Evolutionary conservation across 2,113 vertebrate genomes (phyloP).

Genomic region (Paedocypris sp.): DNA sequence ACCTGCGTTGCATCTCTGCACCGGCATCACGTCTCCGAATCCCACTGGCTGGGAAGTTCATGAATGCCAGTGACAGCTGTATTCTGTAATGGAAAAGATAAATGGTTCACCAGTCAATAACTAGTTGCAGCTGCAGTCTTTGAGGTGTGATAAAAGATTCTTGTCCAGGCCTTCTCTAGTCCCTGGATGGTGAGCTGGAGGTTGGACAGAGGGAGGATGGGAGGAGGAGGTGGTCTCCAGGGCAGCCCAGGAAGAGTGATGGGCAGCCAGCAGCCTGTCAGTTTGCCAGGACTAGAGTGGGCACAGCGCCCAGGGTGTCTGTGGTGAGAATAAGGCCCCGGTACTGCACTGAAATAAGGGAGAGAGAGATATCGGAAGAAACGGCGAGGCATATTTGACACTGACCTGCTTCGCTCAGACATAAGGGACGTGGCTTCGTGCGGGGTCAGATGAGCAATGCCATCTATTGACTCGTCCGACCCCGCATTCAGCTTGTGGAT

Average conservation of each 20-base stretch:
- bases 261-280: slow-evolving; percentile 40
- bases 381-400: not conserved
- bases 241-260: slow-evolving; percentile 41
- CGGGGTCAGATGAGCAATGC: not conserved
- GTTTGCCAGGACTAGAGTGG: slow-evolving; percentile 36
- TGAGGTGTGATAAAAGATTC: slow-evolving; percentile 32
- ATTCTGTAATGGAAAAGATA: too few relatives aligned
- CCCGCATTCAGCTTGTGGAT: not conserved
- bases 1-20: not conserved
- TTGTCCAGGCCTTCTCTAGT: too few relatives aligned
- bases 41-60: too few relatives aligned
- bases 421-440: not conserved
- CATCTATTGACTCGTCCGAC: slow-evolving; percentile 1
- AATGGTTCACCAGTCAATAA: too few relatives aligned
- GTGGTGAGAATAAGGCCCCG: slow-evolving; percentile 36
- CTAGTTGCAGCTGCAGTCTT: slow-evolving; percentile 25
- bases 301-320: slow-evolving; percentile 37
- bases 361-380: not conserved
- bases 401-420: not conserved
- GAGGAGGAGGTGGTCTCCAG: slow-evolving; percentile 13
- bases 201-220: not conserved
- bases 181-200: slow-evolving; percentile 11
- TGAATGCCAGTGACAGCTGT: too few relatives aligned
- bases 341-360: not conserved
- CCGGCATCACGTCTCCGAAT: not conserved